Evolutionary conservation across 2,113 vertebrate species (phyloP).

Genomic region (Mohoua ochrocephala): DNA sequence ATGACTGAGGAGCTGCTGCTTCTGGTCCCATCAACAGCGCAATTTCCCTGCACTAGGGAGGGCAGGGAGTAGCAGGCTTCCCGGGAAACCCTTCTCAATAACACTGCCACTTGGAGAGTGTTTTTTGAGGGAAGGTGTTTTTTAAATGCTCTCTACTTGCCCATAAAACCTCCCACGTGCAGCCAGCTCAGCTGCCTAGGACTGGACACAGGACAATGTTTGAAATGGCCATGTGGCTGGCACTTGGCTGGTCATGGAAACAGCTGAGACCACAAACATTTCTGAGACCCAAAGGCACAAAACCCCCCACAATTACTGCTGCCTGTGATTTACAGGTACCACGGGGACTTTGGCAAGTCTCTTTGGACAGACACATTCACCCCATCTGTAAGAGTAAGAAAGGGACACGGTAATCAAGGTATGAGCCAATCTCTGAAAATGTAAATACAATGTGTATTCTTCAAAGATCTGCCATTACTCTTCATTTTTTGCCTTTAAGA

Average conservation of each 20-base stretch:
- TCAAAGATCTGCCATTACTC: neutral
- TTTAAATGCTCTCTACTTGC: neutral
- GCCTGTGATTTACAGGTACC: neutral
- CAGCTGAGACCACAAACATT: neutral
- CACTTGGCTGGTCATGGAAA: neutral
- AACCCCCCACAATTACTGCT: neutral
- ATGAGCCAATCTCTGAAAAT: neutral
- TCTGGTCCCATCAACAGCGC: neutral
- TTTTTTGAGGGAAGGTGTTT: neutral
- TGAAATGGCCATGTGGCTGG: neutral
- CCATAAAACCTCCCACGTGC: accelerated
- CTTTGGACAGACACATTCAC: neutral
- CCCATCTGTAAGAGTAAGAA: neutral
- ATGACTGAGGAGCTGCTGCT: neutral
- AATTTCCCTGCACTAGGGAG: neutral
- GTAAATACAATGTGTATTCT: neutral
- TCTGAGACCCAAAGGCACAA: neutral
- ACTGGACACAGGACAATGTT: neutral
- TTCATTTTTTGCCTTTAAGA: neutral
- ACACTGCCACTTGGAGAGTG: neutral
- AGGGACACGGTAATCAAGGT: neutral
- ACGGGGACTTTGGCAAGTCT: accelerated
- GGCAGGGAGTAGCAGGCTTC: neutral
- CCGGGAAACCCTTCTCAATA: accelerated
- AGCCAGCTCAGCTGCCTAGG: neutral